A percentile compares a stretch with the other conserved stretches of the same genome.
Evolutionary conservation across 2,888 invertebrate genomes (phyloP).

Genomic region (Leucania comma): DNA sequence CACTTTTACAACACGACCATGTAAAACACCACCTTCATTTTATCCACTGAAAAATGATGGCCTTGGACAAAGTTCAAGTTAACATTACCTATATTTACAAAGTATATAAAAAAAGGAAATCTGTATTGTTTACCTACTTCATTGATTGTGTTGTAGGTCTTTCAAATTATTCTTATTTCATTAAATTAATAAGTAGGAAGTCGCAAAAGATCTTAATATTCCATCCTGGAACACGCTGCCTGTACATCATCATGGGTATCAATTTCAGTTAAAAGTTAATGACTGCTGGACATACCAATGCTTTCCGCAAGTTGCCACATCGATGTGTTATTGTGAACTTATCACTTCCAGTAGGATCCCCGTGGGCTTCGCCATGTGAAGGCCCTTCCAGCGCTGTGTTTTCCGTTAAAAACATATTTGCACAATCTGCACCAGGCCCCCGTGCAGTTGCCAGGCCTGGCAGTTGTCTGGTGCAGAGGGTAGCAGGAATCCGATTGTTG

Average conservation of each 20-base stretch:
- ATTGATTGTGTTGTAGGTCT: slow-evolving; percentile 9
- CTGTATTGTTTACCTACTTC: slow-evolving; percentile 6
- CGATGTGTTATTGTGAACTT: not conserved
- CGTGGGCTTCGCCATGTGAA: no score
- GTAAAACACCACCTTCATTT: slow-evolving; percentile 36
- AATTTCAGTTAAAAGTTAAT: not conserved
- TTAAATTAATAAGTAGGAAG: no score
- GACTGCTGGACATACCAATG: not conserved
- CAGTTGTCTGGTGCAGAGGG: no score
- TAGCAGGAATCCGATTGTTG: no score
- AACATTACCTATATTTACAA: not conserved
- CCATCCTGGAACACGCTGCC: not conserved
- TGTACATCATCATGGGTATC: not conserved
- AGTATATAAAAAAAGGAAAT: not conserved
- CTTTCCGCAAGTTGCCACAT: not conserved
- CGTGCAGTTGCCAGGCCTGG: no score
- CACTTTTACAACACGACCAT: slow-evolving; percentile 67
- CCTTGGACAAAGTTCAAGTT: slow-evolving; percentile 11
- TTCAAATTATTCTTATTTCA: not conserved
- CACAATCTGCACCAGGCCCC: no score
- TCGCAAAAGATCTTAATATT: no score
- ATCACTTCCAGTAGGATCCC: no score
- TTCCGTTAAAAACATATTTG: no score
- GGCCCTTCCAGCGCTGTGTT: no score
- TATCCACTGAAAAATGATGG: slow-evolving; percentile 36